These are phyloP conservation scores for Haliclona indistincta DNA, from an alignment of 37 sponge, comb jelly and placozoan species.

Conservation along the genomic window DNA sequence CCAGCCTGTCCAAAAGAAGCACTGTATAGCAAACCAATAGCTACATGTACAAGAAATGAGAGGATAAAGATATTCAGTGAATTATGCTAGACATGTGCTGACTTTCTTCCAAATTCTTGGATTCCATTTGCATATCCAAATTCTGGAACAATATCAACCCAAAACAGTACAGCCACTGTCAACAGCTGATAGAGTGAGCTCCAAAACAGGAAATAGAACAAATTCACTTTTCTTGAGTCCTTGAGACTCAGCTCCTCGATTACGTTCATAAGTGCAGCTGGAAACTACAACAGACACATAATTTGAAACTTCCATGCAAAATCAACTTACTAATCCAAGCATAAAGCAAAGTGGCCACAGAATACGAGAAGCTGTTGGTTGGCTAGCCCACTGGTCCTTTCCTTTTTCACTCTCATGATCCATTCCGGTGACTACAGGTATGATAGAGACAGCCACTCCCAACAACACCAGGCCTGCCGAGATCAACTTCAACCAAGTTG, in stretches of 20 bases:
- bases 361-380: slow-evolving; percentile 23
- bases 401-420: slow-evolving; percentile 14
- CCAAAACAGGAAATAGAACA: slow-evolving; percentile 70
- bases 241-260: slow-evolving; percentile 72
- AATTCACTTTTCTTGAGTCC: slow-evolving; percentile 53
- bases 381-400: slow-evolving; percentile 14
- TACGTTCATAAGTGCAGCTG: slow-evolving; percentile 79
- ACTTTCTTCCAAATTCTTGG: slow-evolving; percentile 65
- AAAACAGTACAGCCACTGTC: slow-evolving; percentile 45
- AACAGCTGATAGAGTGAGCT: slow-evolving; percentile 67
- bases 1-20: slow-evolving; percentile 66
- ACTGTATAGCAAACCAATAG: too few relatives aligned
- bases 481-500: slow-evolving; percentile 37
- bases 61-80: too few relatives aligned
- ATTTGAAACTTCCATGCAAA: background rate
- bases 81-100: too few relatives aligned
- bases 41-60: too few relatives aligned
- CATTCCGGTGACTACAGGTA: slow-evolving; percentile 41
- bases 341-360: slow-evolving; percentile 80
- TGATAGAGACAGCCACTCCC: slow-evolving; percentile 57
- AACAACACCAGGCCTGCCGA: slow-evolving; percentile 43
- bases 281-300: slow-evolving; percentile 41
- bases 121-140: slow-evolving; percentile 53
- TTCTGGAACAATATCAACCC: slow-evolving; percentile 61
- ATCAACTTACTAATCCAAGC: slow-evolving; percentile 70